Percentiles rank a stretch among this genome's conserved stretches.
Evolutionary conservation across 2,113 vertebrate genomes (phyloP).

Genomic region (Anolis sagrei): DNA sequence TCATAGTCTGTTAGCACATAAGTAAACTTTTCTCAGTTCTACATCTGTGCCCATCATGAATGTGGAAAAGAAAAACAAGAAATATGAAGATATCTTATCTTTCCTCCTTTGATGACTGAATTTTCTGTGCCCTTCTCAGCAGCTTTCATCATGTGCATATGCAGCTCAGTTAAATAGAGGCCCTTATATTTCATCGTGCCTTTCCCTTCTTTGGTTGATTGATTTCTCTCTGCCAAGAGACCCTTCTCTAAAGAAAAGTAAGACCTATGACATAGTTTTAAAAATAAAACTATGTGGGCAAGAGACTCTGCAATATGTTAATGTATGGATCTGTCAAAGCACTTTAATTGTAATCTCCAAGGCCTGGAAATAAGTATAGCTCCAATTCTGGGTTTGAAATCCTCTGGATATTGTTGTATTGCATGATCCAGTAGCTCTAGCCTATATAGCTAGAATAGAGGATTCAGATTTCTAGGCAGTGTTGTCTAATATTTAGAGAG

Average conservation of each 20-base stretch:
- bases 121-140: constrained; percentile 27
- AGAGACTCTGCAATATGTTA: background rate
- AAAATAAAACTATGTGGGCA: background rate
- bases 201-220: constrained; percentile 18
- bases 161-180: constrained; percentile 9
- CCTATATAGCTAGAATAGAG: too few relatives aligned
- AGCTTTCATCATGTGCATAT: constrained; percentile 10
- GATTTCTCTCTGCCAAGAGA: constrained; percentile 19
- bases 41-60: background rate
- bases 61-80: constrained; percentile 1
- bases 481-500: too few relatives aligned
- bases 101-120: background rate
- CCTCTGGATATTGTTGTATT: too few relatives aligned
- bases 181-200: background rate
- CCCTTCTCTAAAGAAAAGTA: background rate
- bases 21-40: background rate
- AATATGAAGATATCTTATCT: background rate
- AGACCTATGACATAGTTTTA: background rate
- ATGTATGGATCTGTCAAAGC: background rate
- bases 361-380: background rate
- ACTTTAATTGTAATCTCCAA: background rate
- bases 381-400: background rate
- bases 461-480: too few relatives aligned
- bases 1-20: background rate
- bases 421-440: too few relatives aligned